Evolutionary conservation across 2,797 vertebrate genomes (phyloP), one percentile per base, ranked within the genome.

Genomic region (Peromyscus eremicus): DNA sequence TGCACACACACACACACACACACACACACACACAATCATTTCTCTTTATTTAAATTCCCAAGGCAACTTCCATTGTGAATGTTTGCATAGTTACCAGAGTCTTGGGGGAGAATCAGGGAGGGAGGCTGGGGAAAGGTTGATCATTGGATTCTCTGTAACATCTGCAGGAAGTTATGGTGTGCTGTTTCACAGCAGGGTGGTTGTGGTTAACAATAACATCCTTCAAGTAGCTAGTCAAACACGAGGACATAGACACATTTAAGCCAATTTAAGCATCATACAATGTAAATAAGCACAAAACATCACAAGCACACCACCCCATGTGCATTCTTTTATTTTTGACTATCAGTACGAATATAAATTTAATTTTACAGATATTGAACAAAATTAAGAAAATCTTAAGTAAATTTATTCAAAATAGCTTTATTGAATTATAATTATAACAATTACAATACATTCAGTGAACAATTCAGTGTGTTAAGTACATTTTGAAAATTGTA

Each of bases 1-100:
- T 66, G 5, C 4, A 29, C 5, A 16, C 4, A 25, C 5, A 14
- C 3, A 25, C 3, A 25, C 12, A n/a, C n/a, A n/a, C n/a, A n/a
- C 4, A 29, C 5, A 16, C 4, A 25, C 5, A 27, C 80, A 71
- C 16, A 86, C 60, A 37, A 27, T 13, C 8, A 29, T 27, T 64
- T 71, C 27, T 68, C 32, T 5, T 73, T 49, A 49, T 77, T 62
- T 89, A 68, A 82, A 92, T 95, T 68, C 75, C 34, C 70, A 0
- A 71, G 52, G 19, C 10, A 52, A 62, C 76, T 17, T 5, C 40
- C 16, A 25, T 19, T 34, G 8, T 57, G 43, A 76, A 70, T 46
- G 0, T 17, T 17, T 57, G 4, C 14, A 12, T 66, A 40, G 17
- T 57, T 79, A 70, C 5, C 17, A 25, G 8, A 43, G n/a, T n/a